A percentile compares a stretch with the other conserved stretches of the same genome.
phyloP scores from a whole-genome alignment of 2,113 vertebrate genomes.

The Balaenoptera acutorostrata region DNA sequence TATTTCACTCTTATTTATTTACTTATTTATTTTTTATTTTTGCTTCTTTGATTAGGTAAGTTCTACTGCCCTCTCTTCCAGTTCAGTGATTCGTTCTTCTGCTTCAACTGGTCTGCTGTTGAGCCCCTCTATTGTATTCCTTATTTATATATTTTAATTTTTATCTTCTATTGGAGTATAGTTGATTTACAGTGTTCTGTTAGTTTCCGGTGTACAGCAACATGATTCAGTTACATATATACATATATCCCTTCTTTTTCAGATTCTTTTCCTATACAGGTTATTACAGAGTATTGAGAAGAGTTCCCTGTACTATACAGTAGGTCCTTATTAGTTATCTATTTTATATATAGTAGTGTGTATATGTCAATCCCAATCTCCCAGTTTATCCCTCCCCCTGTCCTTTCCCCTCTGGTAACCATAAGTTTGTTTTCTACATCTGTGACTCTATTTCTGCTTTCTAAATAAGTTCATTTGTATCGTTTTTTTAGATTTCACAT shows the following conservation, averaged over 20 bases:
- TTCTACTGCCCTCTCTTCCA: neutral
- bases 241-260: neutral
- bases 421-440: no score
- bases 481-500: neutral
- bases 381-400: no score
- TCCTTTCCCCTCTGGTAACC: no score
- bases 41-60: neutral
- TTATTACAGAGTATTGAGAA: neutral
- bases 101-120: neutral
- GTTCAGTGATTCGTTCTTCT: neutral
- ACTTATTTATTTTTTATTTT: neutral
- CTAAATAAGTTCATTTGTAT: neutral
- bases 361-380: no score
- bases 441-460: neutral
- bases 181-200: no score
- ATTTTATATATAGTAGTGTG: neutral
- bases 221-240: neutral
- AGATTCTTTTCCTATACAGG: neutral
- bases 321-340: neutral
- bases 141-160: no score
- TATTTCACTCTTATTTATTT: neutral
- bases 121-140: neutral
- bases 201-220: no score
- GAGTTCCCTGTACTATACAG: neutral
- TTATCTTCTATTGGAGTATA: no score